A percentile compares a stretch with the other conserved stretches of the same genome.
phyloP scores from a whole-genome alignment of 1,140 invertebrate genomes.

The Zaprionus ornatus region DNA sequence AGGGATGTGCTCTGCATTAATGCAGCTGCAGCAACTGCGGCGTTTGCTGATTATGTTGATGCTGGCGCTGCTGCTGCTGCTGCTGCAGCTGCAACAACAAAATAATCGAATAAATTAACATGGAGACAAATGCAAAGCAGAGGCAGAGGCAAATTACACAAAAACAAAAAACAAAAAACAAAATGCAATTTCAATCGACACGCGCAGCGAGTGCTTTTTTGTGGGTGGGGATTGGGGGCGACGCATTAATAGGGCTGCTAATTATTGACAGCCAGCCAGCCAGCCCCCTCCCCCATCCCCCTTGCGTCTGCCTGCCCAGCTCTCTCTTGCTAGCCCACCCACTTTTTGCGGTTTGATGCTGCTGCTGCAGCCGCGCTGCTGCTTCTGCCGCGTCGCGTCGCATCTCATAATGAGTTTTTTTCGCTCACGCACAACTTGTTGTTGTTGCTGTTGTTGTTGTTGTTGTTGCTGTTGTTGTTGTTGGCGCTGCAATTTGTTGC shows the following conservation, averaged over 20 bases:
- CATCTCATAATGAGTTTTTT: slow-evolving; percentile 65
- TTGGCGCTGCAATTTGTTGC: slow-evolving; percentile 40
- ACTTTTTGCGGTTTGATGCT: slow-evolving; percentile 38
- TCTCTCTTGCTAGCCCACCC: background rate
- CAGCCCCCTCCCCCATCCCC: background rate
- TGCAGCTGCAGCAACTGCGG: slow-evolving; percentile 20
- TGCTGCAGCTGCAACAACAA: slow-evolving; percentile 63
- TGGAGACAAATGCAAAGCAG: slow-evolving; percentile 12
- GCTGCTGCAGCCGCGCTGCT: slow-evolving; percentile 14
- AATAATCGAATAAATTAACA: slow-evolving; percentile 75
- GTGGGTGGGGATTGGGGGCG: slow-evolving; percentile 25
- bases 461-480: slow-evolving; percentile 26
- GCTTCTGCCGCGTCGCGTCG: slow-evolving; percentile 9
- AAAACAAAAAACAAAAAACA: slow-evolving; percentile 22
- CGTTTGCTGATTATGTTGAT: slow-evolving; percentile 66
- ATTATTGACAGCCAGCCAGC: slow-evolving; percentile 59
- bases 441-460: slow-evolving; percentile 24
- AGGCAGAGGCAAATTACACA: slow-evolving; percentile 12
- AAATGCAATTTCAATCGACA: slow-evolving; percentile 61
- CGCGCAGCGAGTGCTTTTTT: slow-evolving; percentile 15
- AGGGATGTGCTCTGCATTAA: slow-evolving; percentile 18
- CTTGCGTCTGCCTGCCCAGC: background rate
- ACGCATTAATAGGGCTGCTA: slow-evolving; percentile 69
- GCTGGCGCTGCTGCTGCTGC: slow-evolving; percentile 52
- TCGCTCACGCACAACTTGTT: slow-evolving; percentile 5